Evolutionary conservation across 2,113 vertebrate species (phyloP).

Genomic region (Seriola aureovittata): DNA sequence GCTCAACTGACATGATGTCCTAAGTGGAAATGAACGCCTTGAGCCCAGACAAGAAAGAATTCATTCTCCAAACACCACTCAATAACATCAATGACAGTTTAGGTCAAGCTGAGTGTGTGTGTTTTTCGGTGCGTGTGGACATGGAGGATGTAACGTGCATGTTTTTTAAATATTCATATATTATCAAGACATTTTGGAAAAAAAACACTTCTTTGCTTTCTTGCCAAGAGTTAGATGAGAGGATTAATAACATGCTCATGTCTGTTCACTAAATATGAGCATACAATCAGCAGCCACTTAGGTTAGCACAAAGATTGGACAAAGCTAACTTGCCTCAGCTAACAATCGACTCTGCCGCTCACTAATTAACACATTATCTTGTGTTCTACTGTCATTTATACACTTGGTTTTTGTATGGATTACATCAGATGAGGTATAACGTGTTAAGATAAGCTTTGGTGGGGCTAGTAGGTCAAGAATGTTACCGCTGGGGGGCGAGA

Average conservation of each 20-base stretch:
- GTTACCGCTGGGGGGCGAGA: not conserved
- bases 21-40: conserved; percentile 40
- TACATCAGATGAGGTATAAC: not conserved
- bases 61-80: conserved; percentile 31
- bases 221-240: too few relatives aligned
- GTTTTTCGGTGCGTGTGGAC: not conserved
- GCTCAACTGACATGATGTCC: conserved; percentile 41
- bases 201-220: too few relatives aligned
- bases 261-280: too few relatives aligned
- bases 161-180: not conserved
- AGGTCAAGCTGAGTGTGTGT: conserved; percentile 23
- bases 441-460: not conserved
- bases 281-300: too few relatives aligned
- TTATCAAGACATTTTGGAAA: not conserved
- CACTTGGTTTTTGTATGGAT: too few relatives aligned
- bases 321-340: too few relatives aligned
- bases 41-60: conserved; percentile 8
- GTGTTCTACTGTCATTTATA: too few relatives aligned
- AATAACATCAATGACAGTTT: conserved; percentile 43
- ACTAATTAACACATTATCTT: too few relatives aligned
- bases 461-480: not conserved
- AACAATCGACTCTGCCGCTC: too few relatives aligned
- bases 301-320: too few relatives aligned
- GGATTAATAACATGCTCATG: too few relatives aligned
- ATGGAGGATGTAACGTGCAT: not conserved